These are phyloP conservation scores for Epinephelus coioides DNA, from an alignment of 2,797 vertebrate genomes.

Conservation along the genomic window DNA sequence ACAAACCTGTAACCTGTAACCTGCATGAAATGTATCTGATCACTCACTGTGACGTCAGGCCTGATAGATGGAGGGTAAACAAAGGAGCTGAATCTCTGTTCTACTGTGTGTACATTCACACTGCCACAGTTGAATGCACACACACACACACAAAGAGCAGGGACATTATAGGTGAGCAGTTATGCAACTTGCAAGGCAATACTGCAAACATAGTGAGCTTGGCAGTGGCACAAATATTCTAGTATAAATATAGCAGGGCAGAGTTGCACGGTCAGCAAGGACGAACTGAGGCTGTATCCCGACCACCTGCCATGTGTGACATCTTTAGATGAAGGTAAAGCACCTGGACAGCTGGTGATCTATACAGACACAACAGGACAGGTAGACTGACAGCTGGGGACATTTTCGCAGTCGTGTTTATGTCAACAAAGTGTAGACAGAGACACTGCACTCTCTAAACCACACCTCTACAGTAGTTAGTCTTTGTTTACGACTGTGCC, in stretches of 20 bases:
- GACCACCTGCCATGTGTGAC: background rate
- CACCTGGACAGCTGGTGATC: background rate
- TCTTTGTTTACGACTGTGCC: background rate
- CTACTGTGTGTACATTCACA: constrained; percentile 14
- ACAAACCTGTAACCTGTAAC: background rate
- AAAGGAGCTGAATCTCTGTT: constrained; percentile 19
- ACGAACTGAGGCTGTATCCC: background rate
- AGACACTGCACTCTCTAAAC: constrained; percentile 12
- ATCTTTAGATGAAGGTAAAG: constrained; percentile 15
- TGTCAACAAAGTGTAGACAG: constrained; percentile 24
- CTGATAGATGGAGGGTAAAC: constrained; percentile 17
- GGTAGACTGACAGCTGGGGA: constrained; percentile 22
- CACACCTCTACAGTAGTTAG: background rate
- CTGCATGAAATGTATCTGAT: constrained; percentile 5
- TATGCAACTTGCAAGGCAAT: constrained; percentile 29
- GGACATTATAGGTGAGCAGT: constrained; percentile 15
- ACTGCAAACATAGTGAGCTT: constrained; percentile 44
- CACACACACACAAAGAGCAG: background rate
- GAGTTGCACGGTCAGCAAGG: background rate
- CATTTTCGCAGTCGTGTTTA: background rate
- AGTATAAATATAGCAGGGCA: constrained; percentile 4
- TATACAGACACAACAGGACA: background rate
- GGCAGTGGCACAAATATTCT: background rate
- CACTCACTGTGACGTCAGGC: background rate
- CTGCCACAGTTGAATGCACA: background rate